phyloP scores from a whole-genome alignment of 2,113 vertebrate genomes.

The Oncorhynchus kisutch region DNA sequence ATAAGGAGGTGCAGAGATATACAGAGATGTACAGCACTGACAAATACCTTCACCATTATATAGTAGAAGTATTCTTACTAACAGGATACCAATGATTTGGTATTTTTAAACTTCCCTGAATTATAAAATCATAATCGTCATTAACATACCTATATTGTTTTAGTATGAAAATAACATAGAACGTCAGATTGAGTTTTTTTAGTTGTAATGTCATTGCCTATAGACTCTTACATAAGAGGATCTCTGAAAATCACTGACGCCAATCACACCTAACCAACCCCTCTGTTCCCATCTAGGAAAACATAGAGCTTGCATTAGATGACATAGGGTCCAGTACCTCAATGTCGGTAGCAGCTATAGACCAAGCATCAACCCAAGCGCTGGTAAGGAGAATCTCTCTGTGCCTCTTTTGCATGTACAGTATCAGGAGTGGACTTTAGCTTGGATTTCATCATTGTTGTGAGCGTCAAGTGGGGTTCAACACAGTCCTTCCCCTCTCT shows the following conservation, averaged over 20 bases:
- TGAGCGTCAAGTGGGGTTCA: background rate
- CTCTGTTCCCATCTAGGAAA: conserved; percentile 83
- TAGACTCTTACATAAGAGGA: conserved; percentile 34
- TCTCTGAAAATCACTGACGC: background rate
- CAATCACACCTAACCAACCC: conserved; percentile 2
- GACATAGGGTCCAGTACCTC: conserved; percentile 84
- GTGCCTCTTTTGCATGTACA: conserved; percentile 1
- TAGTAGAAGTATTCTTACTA: background rate
- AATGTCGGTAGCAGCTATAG: conserved; percentile 86
- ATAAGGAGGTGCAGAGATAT: conserved; percentile 86
- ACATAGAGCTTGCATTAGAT: conserved; percentile 91
- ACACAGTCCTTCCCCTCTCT: background rate
- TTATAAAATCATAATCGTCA: background rate
- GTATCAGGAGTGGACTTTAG: background rate
- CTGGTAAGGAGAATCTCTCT: conserved; percentile 81
- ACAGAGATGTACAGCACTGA: background rate
- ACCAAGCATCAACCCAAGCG: conserved; percentile 90
- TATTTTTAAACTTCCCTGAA: background rate
- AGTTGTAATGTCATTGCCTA: background rate
- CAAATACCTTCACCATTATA: background rate
- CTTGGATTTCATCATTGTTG: background rate
- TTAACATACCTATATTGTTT: background rate
- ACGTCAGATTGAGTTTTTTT: conserved; percentile 9
- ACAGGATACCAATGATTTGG: background rate
- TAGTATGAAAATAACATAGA: conserved; percentile 8